A percentile compares a stretch with the other conserved stretches of the same genome.
These are phyloP conservation scores for Rotaria socialis DNA, from an alignment of 2,888 invertebrate species.

Conservation along the genomic window DNA sequence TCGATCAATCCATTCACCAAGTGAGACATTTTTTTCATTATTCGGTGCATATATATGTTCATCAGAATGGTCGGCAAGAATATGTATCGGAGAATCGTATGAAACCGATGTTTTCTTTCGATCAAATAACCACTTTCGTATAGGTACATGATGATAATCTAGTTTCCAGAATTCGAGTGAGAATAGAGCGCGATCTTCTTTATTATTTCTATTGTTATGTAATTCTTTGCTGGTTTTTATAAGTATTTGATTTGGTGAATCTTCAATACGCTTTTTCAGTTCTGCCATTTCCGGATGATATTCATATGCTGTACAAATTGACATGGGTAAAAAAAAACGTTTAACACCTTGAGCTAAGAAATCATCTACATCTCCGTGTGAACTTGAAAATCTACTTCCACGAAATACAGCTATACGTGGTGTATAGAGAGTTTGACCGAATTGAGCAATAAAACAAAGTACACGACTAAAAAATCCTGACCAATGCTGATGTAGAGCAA, in stretches of 20 bases:
- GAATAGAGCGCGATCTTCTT: neutral
- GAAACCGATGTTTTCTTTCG: neutral
- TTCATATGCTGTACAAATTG: slow-evolving; percentile 3
- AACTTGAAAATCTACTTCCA: neutral
- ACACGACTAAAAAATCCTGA: neutral
- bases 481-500: neutral
- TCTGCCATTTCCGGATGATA: neutral
- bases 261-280: neutral
- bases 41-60: slow-evolving; percentile 4
- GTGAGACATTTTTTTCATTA: neutral
- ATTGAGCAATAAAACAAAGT: neutral
- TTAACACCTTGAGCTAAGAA: neutral
- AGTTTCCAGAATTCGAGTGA: neutral
- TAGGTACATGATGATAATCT: slow-evolving; percentile 17
- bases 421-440: neutral
- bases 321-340: neutral
- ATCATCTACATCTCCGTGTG: neutral
- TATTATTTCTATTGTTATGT: neutral
- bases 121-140: slow-evolving; percentile 23
- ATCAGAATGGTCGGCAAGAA: neutral
- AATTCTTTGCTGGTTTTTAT: neutral
- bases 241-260: neutral
- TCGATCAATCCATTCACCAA: neutral
- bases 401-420: neutral
- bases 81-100: neutral